phyloP scores from a whole-genome alignment of 2,113 vertebrate genomes.

The Bambusicola thoracicus region DNA sequence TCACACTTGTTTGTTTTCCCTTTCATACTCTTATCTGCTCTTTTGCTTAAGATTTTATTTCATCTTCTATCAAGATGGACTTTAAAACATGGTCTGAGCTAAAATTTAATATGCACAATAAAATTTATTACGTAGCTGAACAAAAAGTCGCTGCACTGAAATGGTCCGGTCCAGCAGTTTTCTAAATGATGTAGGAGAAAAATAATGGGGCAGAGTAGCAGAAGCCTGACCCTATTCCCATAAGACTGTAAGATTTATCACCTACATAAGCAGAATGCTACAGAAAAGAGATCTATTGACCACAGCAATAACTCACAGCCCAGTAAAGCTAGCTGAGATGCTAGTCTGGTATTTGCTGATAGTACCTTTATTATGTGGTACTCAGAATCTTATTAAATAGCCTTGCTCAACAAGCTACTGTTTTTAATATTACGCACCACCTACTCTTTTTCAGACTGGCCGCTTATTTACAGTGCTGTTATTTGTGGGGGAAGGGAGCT shows the following conservation, averaged over 20 bases:
- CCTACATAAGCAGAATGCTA: constrained; percentile 75
- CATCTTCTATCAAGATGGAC: not conserved
- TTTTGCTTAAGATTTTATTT: constrained; percentile 29
- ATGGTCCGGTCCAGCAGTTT: constrained; percentile 73
- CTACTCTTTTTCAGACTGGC: constrained; percentile 12
- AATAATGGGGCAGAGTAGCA: constrained; percentile 76
- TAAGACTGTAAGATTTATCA: constrained; percentile 83
- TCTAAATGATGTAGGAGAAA: constrained; percentile 79
- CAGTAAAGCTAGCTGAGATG: constrained; percentile 66
- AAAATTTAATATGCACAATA: constrained; percentile 68
- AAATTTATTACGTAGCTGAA: constrained; percentile 59
- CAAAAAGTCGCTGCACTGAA: constrained; percentile 62
- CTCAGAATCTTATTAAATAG: constrained; percentile 25
- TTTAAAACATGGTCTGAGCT: constrained; percentile 34
- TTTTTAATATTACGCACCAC: constrained; percentile 35
- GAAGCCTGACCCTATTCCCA: constrained; percentile 73
- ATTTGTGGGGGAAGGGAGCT: not conserved
- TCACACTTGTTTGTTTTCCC: not conserved
- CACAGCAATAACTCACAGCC: constrained; percentile 78
- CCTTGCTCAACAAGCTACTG: constrained; percentile 25
- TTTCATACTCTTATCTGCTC: not conserved
- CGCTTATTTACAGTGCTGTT: constrained; percentile 43
- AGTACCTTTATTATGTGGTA: constrained; percentile 61
- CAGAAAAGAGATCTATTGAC: constrained; percentile 77
- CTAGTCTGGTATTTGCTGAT: constrained; percentile 75